phyloP scores from a whole-genome alignment of 2,113 vertebrate species.

The Oostethus manadensis region DNA sequence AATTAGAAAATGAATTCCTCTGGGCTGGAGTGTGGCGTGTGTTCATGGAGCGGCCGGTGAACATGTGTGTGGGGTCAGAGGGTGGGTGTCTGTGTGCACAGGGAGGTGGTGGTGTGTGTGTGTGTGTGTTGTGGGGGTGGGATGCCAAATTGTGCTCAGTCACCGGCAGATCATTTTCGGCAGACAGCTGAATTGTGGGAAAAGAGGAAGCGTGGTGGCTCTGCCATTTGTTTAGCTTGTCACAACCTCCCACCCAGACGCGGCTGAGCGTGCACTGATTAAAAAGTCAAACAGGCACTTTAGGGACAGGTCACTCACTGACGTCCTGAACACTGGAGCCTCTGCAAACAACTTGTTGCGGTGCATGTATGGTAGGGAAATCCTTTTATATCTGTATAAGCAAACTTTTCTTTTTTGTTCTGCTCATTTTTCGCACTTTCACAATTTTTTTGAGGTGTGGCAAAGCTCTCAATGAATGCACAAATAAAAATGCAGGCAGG shows the following conservation, averaged over 20 bases:
- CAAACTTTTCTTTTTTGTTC: slow-evolving; percentile 22
- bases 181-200: slow-evolving; percentile 63
- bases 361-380: slow-evolving; percentile 10
- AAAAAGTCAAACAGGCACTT: slow-evolving; percentile 19
- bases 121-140: slow-evolving; percentile 8
- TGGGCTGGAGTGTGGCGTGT: slow-evolving; percentile 79
- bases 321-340: slow-evolving; percentile 4
- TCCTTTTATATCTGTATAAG: slow-evolving; percentile 6
- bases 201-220: slow-evolving; percentile 43
- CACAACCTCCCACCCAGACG: slow-evolving; percentile 22
- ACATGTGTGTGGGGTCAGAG: slow-evolving; percentile 44
- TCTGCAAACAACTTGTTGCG: slow-evolving; percentile 19
- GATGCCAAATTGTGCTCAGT: slow-evolving; percentile 59
- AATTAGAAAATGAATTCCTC: slow-evolving; percentile 77
- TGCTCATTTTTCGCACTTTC: slow-evolving; percentile 9
- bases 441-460: slow-evolving; percentile 16
- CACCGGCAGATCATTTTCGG: slow-evolving; percentile 52
- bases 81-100: slow-evolving; percentile 58
- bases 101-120: slow-evolving; percentile 23
- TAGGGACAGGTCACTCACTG: background rate
- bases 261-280: slow-evolving; percentile 32
- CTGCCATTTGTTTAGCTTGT: slow-evolving; percentile 60
- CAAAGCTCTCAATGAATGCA: slow-evolving; percentile 53
- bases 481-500: slow-evolving; percentile 56
- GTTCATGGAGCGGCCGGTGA: slow-evolving; percentile 52